phyloP scores from a whole-genome alignment of 2,888 invertebrate genomes.

The Dermolepida albohirtum region DNA sequence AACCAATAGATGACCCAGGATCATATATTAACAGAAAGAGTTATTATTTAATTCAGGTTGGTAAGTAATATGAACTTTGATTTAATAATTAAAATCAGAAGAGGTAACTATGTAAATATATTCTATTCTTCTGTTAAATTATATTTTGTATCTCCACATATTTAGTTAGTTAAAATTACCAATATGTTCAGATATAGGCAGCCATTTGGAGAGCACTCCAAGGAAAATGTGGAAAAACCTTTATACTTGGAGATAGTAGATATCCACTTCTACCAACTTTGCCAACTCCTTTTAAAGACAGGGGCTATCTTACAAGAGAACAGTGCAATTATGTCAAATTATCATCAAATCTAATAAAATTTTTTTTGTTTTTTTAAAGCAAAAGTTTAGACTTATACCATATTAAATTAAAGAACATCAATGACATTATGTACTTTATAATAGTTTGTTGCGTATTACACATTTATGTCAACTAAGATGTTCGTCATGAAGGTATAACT shows the following conservation, averaged over 20 bases:
- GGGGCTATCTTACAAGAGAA: constrained; percentile 13
- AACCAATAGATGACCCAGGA: no score
- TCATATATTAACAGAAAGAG: no score
- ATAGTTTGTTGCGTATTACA: constrained; percentile 32
- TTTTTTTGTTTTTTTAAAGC: constrained; percentile 28
- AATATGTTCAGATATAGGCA: no score
- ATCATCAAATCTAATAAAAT: constrained; percentile 21
- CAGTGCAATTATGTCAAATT: constrained; percentile 18
- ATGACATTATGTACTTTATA: constrained; percentile 38
- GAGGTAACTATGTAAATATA: no score
- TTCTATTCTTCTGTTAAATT: no score
- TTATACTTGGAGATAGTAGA: constrained; percentile 47
- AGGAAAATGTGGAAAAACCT: constrained; percentile 18
- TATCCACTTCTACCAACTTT: constrained; percentile 13
- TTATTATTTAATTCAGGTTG: no score
- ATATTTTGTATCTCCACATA: no score
- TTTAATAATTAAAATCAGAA: no score
- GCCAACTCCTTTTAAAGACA: constrained; percentile 28
- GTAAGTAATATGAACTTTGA: no score
- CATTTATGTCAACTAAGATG: constrained; percentile 31
- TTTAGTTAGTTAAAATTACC: no score
- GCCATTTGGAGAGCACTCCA: no score
- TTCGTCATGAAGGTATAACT: no score
- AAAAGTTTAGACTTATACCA: constrained; percentile 32
- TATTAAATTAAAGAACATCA: constrained; percentile 36